Base-by-base conservation (phyloP, 1,140 invertebrate species). In the Macrocentrus cingulum region DNA sequence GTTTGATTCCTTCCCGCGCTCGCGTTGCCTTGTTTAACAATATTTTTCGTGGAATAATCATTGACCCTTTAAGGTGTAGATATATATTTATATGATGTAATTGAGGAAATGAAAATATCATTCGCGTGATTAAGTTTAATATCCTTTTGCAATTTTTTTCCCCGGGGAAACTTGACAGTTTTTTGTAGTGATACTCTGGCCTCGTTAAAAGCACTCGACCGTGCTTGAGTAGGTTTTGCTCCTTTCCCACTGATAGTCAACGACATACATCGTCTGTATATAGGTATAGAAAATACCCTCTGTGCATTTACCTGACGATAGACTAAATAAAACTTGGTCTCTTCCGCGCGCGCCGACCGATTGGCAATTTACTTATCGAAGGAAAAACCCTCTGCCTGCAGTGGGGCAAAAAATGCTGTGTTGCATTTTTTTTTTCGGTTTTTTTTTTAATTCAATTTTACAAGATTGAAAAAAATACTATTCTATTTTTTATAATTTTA, bases 121-220 rank as follows among this genome's bases (percentile, higher is more conserved):
- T 56, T 25, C 54, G 29, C 2, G 2, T 41, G 54, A 56, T 56
- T 56, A 56, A 48, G 15, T 49, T 22, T 15, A 19, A 56, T 56
- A 48, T 56, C 51, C 51, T 25, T n/a, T 15, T 15, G 9, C 6
- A 25, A 22, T 25, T 53, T 49, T 49, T 13, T 19, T 18, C 15
- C 6, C 5, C 42, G 11, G 5, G 6, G n/a, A n/a, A n/a, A n/a
- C 18, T 51, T 34, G 15, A 16, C 56, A 34, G 22, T 53, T 59
- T 59, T 59, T 23, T 20, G 37, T 34, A 52, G 45, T 9, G 37
- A 25, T 48, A 56, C 61, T 59, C 25, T 23, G 19, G 29, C 22
- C 49, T 60, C 49, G 54, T 60, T 63, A 60, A 56, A 60, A 60
- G 53, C 54, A 42, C 37, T 60, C 54, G 41, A 50, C 46, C 54